Percentiles rank a stretch among this genome's conserved stretches.
Conservation (phyloP, 2,797 vertebrate genomes). For the Sitta carolinensis region DNA sequence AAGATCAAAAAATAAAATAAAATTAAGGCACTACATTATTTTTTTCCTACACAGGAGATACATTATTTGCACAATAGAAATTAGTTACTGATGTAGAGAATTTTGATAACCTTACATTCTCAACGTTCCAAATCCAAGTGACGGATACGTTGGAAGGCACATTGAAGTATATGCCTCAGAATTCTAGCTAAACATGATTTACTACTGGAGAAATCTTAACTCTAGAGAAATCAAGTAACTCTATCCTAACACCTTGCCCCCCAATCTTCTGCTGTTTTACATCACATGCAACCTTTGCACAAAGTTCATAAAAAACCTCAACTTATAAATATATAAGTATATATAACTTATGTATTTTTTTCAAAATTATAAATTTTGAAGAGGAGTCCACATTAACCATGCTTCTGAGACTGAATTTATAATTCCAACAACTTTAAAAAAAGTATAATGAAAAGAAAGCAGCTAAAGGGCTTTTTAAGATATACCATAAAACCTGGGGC, state of each 20-base stretch:
- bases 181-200: neutral
- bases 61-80: neutral
- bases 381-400: neutral
- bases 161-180: neutral
- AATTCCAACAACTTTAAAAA: neutral
- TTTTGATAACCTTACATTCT: neutral
- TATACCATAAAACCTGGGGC: neutral
- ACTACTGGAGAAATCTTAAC: neutral
- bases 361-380: neutral
- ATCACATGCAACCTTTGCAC: neutral
- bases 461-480: neutral
- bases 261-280: neutral
- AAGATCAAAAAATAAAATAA: neutral
- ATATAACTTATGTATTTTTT: too few species aligned
- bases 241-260: accelerated
- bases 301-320: neutral
- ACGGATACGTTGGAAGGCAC: neutral
- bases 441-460: neutral
- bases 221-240: neutral
- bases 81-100: neutral
- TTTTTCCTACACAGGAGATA: neutral
- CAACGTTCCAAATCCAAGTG: neutral
- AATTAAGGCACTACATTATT: neutral
- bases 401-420: neutral
- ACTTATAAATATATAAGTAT: too few species aligned